Evolutionary conservation across 1,140 invertebrate species (phyloP).

Genomic region (Aphelinus atriplicis): DNA sequence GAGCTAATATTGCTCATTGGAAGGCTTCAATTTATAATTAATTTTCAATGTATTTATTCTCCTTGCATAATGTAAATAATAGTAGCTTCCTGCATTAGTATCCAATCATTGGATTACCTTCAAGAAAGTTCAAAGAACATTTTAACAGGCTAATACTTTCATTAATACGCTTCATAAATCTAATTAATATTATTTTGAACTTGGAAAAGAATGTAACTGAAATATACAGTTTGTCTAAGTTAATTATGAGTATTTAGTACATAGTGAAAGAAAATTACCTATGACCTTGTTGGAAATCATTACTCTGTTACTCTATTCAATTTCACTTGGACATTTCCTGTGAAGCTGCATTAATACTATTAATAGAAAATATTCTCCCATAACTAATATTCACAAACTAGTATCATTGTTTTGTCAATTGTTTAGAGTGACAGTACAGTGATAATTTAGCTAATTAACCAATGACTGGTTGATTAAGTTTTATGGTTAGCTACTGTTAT

Average conservation of each 20-base stretch:
- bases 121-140: not conserved
- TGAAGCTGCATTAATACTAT: too few relatives aligned
- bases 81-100: constrained; percentile 1
- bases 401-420: not conserved
- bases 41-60: not conserved
- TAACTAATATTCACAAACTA: too few relatives aligned
- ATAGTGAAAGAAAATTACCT: not conserved
- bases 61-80: constrained; percentile 11
- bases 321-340: not conserved
- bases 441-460: not conserved
- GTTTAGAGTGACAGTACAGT: not conserved
- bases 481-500: not conserved
- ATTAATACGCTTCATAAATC: not conserved
- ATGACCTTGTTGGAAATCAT: constrained; percentile 1
- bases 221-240: constrained; percentile 7
- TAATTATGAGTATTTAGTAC: constrained; percentile 1
- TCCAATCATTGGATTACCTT: not conserved
- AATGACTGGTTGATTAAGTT: not conserved
- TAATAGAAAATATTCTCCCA: too few relatives aligned
- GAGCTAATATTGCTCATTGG: too few relatives aligned
- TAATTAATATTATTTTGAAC: not conserved
- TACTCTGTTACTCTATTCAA: not conserved
- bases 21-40: too few relatives aligned
- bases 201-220: not conserved
- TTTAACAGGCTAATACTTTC: not conserved